Evolutionary conservation across 64 coral and sea anemone species (phyloP).

Genomic region (Actinia equina): DNA sequence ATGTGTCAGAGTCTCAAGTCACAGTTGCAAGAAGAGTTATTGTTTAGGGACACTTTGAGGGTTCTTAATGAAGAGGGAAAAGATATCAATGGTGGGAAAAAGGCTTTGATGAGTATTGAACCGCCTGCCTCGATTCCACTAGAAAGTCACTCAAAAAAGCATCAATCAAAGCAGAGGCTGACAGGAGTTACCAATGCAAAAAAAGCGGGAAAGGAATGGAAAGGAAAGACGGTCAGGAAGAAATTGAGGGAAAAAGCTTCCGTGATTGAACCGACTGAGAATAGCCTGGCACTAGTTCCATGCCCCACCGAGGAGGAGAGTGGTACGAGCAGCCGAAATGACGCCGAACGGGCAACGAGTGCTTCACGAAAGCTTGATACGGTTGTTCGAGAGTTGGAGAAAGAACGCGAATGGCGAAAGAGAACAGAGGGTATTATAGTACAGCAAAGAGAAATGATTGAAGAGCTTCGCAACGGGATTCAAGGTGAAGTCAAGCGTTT

Average conservation of each 20-base stretch:
- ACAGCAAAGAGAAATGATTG: conserved; percentile 61
- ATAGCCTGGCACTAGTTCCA: background rate
- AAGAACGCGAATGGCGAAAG: conserved; percentile 60
- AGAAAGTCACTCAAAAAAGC: background rate
- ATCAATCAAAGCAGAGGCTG: background rate
- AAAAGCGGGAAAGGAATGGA: conserved; percentile 19
- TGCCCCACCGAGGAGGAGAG: background rate
- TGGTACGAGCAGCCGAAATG: background rate
- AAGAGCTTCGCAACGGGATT: conserved; percentile 66
- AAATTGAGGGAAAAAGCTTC: background rate
- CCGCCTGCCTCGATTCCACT: background rate
- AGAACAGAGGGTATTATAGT: conserved; percentile 60
- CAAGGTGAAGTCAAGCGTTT: conserved; percentile 48
- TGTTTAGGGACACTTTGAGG: conserved; percentile 24
- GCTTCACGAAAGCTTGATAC: background rate
- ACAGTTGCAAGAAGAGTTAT: conserved; percentile 37
- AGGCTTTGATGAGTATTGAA: background rate
- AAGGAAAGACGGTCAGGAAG: background rate
- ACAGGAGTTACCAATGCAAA: background rate
- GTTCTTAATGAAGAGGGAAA: background rate
- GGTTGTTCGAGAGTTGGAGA: conserved; percentile 62
- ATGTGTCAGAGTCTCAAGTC: conserved; percentile 29
- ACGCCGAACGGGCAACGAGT: background rate
- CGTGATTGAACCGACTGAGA: background rate
- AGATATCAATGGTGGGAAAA: background rate